Conservation (phyloP, 92 coral and sea anemone species). For the Siderastrea radians region DNA sequence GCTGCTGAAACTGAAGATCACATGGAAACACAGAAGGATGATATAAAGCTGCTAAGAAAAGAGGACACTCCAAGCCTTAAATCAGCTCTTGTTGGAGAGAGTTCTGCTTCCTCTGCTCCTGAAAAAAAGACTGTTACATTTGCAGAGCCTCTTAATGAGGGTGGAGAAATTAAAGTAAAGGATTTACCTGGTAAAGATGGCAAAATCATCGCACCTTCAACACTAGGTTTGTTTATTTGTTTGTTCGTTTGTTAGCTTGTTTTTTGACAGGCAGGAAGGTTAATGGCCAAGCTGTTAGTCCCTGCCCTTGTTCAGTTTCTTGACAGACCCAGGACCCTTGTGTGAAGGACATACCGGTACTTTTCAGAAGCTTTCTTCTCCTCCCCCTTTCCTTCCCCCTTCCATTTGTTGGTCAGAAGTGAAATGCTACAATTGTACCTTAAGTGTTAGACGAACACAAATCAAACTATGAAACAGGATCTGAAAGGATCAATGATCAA, state of each 20-base stretch:
- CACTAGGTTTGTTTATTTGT: conserved; percentile 18
- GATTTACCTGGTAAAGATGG: conserved; percentile 39
- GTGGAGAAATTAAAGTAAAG: conserved; percentile 33
- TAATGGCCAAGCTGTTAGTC: no score
- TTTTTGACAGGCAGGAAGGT: no score
- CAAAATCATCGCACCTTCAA: conserved; percentile 37
- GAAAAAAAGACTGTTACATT: conserved; percentile 85
- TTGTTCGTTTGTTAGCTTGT: not conserved
- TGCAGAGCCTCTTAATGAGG: conserved; percentile 62
- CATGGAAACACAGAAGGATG: conserved; percentile 16
- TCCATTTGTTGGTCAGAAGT: no score
- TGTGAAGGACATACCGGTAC: no score
- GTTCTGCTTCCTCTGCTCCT: conserved; percentile 8
- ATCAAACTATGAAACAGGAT: no score
- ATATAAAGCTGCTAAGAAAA: conserved; percentile 6
- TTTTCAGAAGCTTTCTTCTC: no score
- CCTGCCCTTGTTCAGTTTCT: no score
- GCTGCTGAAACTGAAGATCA: not conserved
- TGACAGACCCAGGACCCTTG: no score
- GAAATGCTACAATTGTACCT: no score
- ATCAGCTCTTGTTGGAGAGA: conserved; percentile 47
- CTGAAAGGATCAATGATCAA: no score
- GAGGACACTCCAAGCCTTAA: conserved; percentile 43
- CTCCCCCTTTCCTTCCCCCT: no score
- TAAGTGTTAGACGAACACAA: no score